phyloP scores from a whole-genome alignment of 1,140 invertebrate genomes.

The Paraescarpia echinospica region DNA sequence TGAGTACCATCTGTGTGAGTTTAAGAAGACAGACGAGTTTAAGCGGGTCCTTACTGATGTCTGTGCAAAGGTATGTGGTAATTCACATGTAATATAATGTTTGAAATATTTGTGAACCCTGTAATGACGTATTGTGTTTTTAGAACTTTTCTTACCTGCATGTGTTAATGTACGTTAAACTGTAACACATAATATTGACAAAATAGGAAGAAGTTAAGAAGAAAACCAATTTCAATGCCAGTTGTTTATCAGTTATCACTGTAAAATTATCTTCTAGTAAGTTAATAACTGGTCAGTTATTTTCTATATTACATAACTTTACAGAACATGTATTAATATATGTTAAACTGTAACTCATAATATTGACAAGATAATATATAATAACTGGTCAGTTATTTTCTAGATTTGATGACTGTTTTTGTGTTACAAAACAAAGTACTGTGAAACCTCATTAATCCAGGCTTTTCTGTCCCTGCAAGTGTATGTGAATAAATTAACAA shows the following conservation, averaged over 20 bases:
- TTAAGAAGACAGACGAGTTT: conserved; percentile 73
- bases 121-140: too few relatives aligned
- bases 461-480: too few relatives aligned
- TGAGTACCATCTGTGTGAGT: conserved; percentile 72
- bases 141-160: background rate
- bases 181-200: background rate
- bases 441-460: background rate
- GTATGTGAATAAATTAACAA: too few relatives aligned
- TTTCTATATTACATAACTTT: too few relatives aligned
- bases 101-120: too few relatives aligned
- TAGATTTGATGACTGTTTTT: background rate
- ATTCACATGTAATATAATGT: background rate
- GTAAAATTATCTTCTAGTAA: too few relatives aligned
- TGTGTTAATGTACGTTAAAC: background rate
- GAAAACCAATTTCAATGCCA: background rate
- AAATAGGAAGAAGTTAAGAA: background rate
- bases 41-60: conserved; percentile 69
- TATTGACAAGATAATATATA: background rate
- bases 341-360: background rate
- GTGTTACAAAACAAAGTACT: background rate
- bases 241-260: too few relatives aligned
- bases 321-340: background rate
- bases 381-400: background rate
- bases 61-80: conserved; percentile 49
- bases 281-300: too few relatives aligned